Base-by-base conservation (phyloP, 2,113 vertebrate genomes). In the Gopherus flavomarginatus region DNA sequence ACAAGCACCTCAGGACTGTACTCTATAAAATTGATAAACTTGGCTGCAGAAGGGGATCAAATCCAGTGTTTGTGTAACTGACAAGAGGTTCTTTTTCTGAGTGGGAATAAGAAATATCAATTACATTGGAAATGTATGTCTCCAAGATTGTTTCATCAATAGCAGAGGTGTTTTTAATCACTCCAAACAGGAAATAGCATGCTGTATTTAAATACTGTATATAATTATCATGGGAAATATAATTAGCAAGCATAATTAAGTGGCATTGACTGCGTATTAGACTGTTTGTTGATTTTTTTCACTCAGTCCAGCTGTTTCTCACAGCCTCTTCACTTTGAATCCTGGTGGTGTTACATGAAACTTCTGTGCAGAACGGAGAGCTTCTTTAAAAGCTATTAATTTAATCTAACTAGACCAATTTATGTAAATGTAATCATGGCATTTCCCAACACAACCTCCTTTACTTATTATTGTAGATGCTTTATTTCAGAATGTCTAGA, bases 171-270 rank as follows among this genome's bases (percentile, higher is more conserved):
- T 53, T 96, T 98, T 97, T 96, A 97, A 97, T 98, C 94, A 97
- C 93, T 72, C 69, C 1, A 54, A 82, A 50, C 94, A 97, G 98
- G 97, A 98, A 98, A 98, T 93, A 11, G 97, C 94, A 95, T 94
- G 94, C 94, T 95, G 91, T 91, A 97, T 97, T 96, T 95, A 95
- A 97, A 97, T 98, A 95, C 96, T 93, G 93, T 92, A 21, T 96
- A 65, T 93, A 96, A 98, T 98, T 97, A 98, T 97, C 95, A 96
- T 96, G 95, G 96, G 97, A 98, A 97, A 97, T 97, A 97, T 97
- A 97, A 98, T 98, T 97, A 98, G 97, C 94, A 86, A 93, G 95
- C 54, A 2, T 97, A 97, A 98, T 98, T 97, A 97, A 98, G 95
- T 92, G 93, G 96, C 96, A 88, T 97, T 93, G 93, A 96, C 94